Evolutionary conservation across 1,140 invertebrate species (phyloP).

Genomic region (Stegodyphus dumicola): DNA sequence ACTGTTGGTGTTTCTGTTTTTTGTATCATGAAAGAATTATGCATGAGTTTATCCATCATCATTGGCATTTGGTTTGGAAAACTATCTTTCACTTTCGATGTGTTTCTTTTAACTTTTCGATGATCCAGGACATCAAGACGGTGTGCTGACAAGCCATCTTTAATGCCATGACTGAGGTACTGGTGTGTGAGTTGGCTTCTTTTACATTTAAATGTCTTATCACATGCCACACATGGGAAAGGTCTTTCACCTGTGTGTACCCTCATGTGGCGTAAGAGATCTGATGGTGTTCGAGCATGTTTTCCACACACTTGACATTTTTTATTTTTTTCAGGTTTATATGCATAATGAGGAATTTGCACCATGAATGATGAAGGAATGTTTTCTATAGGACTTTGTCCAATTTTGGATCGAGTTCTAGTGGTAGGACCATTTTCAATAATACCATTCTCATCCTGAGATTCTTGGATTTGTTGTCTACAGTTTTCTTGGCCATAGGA

Average conservation of each 20-base stretch:
- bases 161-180: slow-evolving; percentile 53
- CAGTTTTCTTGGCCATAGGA: slow-evolving; percentile 34
- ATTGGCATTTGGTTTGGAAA: slow-evolving; percentile 32
- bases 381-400: slow-evolving; percentile 11
- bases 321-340: slow-evolving; percentile 48
- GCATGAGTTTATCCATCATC: slow-evolving; percentile 43
- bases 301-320: slow-evolving; percentile 73
- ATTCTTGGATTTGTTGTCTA: neutral
- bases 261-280: slow-evolving; percentile 75
- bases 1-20: neutral
- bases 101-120: slow-evolving; percentile 35
- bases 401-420: slow-evolving; percentile 34
- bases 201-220: slow-evolving; percentile 60
- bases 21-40: slow-evolving; percentile 33
- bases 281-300: slow-evolving; percentile 73
- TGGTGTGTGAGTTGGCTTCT: slow-evolving; percentile 55
- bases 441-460: neutral
- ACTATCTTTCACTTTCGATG: slow-evolving; percentile 17
- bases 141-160: slow-evolving; percentile 46
- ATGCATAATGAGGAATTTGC: slow-evolving; percentile 35
- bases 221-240: slow-evolving; percentile 68
- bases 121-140: slow-evolving; percentile 41
- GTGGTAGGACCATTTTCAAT: slow-evolving; percentile 12
- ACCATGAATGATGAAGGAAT: slow-evolving; percentile 42
- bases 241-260: slow-evolving; percentile 87